phyloP scores from a whole-genome alignment of 1,140 invertebrate species.

The Drosophila kepulauana region DNA sequence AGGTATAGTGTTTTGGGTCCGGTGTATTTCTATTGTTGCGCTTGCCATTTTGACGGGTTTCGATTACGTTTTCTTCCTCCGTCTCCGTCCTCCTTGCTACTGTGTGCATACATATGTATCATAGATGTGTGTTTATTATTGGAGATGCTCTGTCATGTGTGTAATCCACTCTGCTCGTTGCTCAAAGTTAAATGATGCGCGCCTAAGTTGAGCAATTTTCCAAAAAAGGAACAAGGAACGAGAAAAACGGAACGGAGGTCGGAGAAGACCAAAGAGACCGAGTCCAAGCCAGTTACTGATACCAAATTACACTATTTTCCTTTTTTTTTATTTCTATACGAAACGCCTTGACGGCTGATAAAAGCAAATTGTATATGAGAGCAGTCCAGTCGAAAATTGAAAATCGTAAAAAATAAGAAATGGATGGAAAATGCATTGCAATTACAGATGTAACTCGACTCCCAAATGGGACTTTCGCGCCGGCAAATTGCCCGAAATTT shows the following conservation, averaged over 20 bases:
- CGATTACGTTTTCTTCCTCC: constrained; percentile 61
- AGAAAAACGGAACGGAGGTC: not conserved
- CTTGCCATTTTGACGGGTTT: constrained; percentile 82
- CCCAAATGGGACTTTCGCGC: constrained; percentile 16
- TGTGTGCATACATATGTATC: not conserved
- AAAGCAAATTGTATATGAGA: constrained; percentile 61
- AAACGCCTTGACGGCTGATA: constrained; percentile 60
- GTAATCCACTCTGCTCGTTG: constrained; percentile 81
- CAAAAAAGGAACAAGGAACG: not conserved
- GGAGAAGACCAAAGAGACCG: constrained; percentile 35
- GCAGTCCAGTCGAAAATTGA: constrained; percentile 2
- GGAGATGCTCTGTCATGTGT: constrained; percentile 69
- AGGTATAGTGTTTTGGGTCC: constrained; percentile 25
- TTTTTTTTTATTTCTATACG: constrained; percentile 36
- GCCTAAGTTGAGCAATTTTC: constrained; percentile 72
- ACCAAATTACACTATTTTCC: constrained; percentile 20
- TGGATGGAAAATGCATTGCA: constrained; percentile 36
- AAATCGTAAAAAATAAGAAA: constrained; percentile 1
- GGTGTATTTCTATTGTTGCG: constrained; percentile 25
- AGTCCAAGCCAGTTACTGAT: not conserved
- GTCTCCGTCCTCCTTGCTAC: not conserved
- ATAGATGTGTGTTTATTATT: constrained; percentile 26
- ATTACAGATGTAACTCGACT: constrained; percentile 32
- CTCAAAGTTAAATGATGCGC: constrained; percentile 78
- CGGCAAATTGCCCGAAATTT: not conserved